Percentiles rank a stretch among this genome's conserved stretches.
Conservation (phyloP, 2,113 vertebrate species). For the Falcunculus frontatus region DNA sequence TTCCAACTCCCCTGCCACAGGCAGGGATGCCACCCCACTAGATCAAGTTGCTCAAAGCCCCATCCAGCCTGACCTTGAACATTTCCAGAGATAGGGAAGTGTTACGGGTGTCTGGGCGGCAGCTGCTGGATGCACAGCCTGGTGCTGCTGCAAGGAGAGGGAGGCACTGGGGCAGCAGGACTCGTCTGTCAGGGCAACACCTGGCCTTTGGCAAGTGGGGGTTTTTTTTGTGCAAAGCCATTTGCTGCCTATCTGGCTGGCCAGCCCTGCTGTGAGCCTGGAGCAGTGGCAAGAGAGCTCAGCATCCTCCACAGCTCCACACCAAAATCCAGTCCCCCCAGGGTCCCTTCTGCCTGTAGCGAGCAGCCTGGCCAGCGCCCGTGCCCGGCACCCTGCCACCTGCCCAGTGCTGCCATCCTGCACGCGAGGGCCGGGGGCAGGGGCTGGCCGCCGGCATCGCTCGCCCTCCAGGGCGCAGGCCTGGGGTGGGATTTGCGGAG, state of each 20-base stretch:
- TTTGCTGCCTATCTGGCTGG: neutral
- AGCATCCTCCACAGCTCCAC: neutral
- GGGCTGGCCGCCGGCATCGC: conserved; percentile 26
- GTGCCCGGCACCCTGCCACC: neutral
- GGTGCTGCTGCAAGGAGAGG: neutral
- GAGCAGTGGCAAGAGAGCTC: neutral
- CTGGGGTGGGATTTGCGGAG: conserved; percentile 69
- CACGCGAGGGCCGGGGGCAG: neutral
- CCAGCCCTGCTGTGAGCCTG: neutral
- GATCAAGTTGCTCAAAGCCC: neutral
- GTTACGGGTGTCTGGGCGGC: fast-evolving
- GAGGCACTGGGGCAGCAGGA: neutral
- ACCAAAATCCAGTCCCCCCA: neutral
- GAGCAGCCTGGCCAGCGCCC: neutral
- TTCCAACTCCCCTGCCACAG: neutral
- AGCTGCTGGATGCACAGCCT: neutral
- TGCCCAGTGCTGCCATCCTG: fast-evolving
- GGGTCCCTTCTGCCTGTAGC: neutral
- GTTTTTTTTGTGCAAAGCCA: neutral
- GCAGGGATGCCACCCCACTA: neutral
- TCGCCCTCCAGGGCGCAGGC: conserved; percentile 17
- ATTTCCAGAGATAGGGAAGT: neutral
- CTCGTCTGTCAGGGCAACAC: neutral
- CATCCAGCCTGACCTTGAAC: neutral
- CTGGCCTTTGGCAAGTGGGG: neutral